These are phyloP conservation scores for Amazona vittata DNA, from an alignment of 2,113 vertebrate species.

Conservation along the genomic window DNA sequence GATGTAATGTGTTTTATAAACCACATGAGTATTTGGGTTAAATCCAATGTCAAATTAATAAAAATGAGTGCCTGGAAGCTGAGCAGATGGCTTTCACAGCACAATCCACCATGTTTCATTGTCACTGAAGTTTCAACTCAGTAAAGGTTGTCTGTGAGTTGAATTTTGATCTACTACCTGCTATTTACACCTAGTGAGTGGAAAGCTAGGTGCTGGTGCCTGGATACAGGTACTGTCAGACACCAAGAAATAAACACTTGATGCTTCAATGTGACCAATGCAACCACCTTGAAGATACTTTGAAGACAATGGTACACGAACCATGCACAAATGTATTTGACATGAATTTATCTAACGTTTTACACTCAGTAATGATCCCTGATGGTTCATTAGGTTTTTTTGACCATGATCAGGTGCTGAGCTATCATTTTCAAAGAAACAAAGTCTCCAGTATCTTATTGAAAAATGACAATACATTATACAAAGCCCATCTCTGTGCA, in stretches of 20 bases:
- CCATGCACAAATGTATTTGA: not conserved
- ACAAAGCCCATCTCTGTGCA: not conserved
- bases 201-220: not conserved
- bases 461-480: not conserved
- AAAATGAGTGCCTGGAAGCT: not conserved
- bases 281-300: not conserved
- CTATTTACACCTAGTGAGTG: not conserved
- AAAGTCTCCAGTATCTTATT: not conserved
- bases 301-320: not conserved
- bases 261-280: not conserved
- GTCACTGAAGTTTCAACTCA: not conserved
- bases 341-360: not conserved
- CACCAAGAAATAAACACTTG: not conserved
- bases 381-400: not conserved
- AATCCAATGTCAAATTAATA: not conserved
- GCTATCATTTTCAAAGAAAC: not conserved
- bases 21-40: not conserved
- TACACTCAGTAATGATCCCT: not conserved
- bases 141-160: not conserved
- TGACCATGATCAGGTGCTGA: not conserved
- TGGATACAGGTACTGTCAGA: not conserved
- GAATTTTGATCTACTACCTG: not conserved
- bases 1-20: not conserved
- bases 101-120: not conserved
- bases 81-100: not conserved